Base-by-base conservation (phyloP, 1,140 invertebrate species). In the Gryon sp. region DNA sequence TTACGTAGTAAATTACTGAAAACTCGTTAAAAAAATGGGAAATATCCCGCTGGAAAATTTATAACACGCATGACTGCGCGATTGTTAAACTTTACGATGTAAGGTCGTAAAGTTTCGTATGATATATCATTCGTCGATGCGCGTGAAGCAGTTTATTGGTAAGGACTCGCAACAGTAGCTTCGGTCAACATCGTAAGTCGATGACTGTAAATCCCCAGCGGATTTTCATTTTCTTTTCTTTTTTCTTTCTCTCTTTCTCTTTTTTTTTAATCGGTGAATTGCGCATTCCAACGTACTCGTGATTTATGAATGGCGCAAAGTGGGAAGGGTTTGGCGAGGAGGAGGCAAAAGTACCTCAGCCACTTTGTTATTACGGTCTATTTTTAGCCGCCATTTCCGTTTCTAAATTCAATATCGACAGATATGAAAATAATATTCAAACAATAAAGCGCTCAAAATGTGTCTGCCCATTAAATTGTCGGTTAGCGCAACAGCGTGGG, bases 81-180 rank as follows among this genome's bases (percentile, higher is more conserved):
- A 45, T 55, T 55, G 48, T 66, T 55, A 53, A 55, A 55, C 18
- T 69, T 69, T 69, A 69, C 45, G 65, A 69, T 36, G 22, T 18
- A 11, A 32, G 53, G 53, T 69, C 45, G 30, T 69, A 69, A 69
- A 69, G 65, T 50, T 59, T 50, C 43, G 53, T 24, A 59, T 59
- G 52, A 69, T 59, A 46, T 50, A 69, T 69, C 34, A 59, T 59
- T 50, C 5, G 45, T 34, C 8, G 45, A 60, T 52, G 36, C 41
- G 19, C 28, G 53, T 20, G 16, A 28, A 41, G 26, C 45, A 26
- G 24, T 59, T 52, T 5, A 6, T 43, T 43, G 24, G 28, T 6
- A 18, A 26, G 16, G 40, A 59, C 16, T 30, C 26, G 24, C 41
- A 38, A 53, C 46, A 52, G 62, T 53, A 65, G 62, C 62, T 53